phyloP scores from a whole-genome alignment of 2,797 vertebrate species.

The Mycteria americana region DNA sequence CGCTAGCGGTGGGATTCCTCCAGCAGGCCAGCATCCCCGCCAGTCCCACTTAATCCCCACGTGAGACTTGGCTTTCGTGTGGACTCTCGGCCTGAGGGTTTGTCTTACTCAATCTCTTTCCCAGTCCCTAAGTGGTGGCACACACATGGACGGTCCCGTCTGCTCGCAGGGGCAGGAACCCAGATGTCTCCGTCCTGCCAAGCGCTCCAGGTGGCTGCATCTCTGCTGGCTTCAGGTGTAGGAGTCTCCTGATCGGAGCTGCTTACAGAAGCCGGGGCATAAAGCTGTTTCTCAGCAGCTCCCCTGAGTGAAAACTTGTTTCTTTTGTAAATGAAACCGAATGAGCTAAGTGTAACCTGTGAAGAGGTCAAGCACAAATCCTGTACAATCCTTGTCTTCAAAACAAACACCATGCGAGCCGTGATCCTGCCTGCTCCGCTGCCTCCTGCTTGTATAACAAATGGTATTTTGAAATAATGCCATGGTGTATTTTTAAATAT shows the following conservation, averaged over 20 bases:
- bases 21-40: not conserved
- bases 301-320: not conserved
- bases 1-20: not conserved
- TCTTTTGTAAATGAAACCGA: not conserved
- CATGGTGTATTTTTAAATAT: constrained; percentile 59
- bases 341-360: constrained; percentile 14
- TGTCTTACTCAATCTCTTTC: not conserved
- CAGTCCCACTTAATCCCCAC: not conserved
- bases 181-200: not conserved
- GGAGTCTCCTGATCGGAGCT: not conserved
- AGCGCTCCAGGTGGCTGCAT: not conserved
- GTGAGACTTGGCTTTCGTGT: not conserved
- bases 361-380: constrained; percentile 25
- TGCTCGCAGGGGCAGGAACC: not conserved
- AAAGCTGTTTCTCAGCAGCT: not conserved
- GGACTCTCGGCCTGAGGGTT: not conserved
- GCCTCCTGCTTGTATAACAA: constrained; percentile 23
- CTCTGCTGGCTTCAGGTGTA: not conserved
- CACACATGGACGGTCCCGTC: not conserved
- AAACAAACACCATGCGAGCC: not conserved
- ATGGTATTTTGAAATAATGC: constrained; percentile 43
- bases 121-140: not conserved
- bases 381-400: not conserved
- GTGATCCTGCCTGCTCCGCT: not conserved
- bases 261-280: not conserved